Base-by-base conservation (phyloP, 2,113 vertebrate genomes). In the Cynoglossus semilaevis region DNA sequence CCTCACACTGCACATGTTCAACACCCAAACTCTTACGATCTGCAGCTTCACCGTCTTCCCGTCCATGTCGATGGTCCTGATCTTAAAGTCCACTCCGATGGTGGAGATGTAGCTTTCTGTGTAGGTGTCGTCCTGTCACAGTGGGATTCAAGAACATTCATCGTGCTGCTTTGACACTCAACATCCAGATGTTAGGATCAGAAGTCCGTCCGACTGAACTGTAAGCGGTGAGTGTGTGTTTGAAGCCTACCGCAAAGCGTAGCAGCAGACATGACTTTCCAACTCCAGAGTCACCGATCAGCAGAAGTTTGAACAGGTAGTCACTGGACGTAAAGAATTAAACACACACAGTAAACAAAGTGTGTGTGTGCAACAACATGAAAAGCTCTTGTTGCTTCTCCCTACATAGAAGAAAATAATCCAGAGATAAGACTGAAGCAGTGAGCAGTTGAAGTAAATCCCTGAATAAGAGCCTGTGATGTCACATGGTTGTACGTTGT, bases 81-180 rank as follows among this genome's bases (percentile, higher is more conserved):
- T 97, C 91, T 98, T 98, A 84, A 98, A 98, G 89, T 98, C 96
- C 64, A 98, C 96, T 68, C 96, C 96, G 79, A 98, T 98, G 69
- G 96, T 98, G 84, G 95, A 97, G 92, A 98, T 98, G 83, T 98
- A 98, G 82, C 94, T 98, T 88, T 98, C 96, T 63, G 95, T 98
- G 78, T 98, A 98, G 9, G 94, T 97, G 85, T 98, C 94, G 86
- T 98, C 96, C 96, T 98, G 82, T 5, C 1, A 15, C 80, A 12
- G 3, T 6, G 16, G 35, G 52, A 6, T 29, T 29, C 22, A 29
- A 29, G 22, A 29, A 29, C 22, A 29, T 29, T 29, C 22, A 29
- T 29, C 6, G n/a, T n/a, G n/a, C n/a, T n/a, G n/a, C n/a, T n/a
- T n/a, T n/a, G n/a, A n/a, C n/a, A n/a, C n/a, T n/a, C n/a, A n/a